Percentiles rank a stretch among this genome's conserved stretches.
phyloP scores from a whole-genome alignment of 2,113 vertebrate genomes.

The Mus spicilegus region DNA sequence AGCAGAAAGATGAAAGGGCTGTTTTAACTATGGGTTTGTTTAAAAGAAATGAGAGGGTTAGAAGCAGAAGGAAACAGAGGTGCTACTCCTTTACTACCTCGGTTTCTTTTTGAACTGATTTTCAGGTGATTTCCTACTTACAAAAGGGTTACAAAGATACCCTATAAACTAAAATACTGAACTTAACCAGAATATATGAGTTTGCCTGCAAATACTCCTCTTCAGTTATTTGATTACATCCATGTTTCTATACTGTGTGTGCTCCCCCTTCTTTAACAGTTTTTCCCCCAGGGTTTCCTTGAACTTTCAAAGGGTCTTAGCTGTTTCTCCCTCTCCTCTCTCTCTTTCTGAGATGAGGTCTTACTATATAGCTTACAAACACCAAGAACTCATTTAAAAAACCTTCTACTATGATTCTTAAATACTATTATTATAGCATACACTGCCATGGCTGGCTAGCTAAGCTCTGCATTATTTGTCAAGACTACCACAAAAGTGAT shows the following conservation, averaged over 20 bases:
- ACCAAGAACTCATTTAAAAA: neutral
- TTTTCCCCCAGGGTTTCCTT: constrained; percentile 37
- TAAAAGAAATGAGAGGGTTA: constrained; percentile 40
- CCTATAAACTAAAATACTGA: constrained; percentile 47
- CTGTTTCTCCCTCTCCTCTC: neutral
- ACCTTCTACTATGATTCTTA: neutral
- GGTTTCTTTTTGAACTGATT: constrained; percentile 3
- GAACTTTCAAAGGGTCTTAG: constrained; percentile 29
- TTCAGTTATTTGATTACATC: constrained; percentile 8
- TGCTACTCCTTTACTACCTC: constrained; percentile 25
- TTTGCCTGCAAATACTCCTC: neutral
- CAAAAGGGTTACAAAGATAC: constrained; percentile 31
- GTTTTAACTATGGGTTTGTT: constrained; percentile 62
- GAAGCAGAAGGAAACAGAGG: neutral
- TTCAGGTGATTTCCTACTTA: constrained; percentile 57
- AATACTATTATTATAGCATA: neutral
- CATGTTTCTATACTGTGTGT: constrained; percentile 7
- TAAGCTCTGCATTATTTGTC: constrained; percentile 33
- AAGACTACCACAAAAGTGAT: constrained; percentile 6
- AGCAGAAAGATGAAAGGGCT: constrained; percentile 52
- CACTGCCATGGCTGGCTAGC: neutral
- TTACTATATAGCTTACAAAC: neutral
- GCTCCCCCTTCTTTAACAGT: neutral
- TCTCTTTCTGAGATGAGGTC: neutral
- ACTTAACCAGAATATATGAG: constrained; percentile 5